phyloP scores from a whole-genome alignment of 92 coral and sea anemone genomes.

The Siderastrea siderea region DNA sequence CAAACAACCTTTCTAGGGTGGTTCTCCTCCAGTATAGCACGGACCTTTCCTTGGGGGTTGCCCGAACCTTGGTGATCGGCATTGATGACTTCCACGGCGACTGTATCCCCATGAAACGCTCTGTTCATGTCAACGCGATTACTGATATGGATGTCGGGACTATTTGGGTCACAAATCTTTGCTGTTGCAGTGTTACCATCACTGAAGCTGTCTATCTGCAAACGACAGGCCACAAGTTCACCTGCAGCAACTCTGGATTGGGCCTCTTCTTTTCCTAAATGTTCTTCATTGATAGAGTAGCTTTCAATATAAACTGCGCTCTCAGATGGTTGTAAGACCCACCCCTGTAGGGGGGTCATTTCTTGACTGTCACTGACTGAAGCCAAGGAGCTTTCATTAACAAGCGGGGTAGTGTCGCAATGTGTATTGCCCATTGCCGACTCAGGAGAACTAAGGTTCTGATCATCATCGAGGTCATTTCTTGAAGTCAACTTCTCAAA shows the following conservation, averaged over 20 bases:
- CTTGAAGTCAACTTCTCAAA: slow-evolving; percentile 72
- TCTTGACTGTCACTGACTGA: not conserved
- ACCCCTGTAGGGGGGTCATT: slow-evolving; percentile 55
- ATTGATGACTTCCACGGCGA: slow-evolving; percentile 79
- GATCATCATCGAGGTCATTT: not conserved
- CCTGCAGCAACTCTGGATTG: slow-evolving; percentile 49
- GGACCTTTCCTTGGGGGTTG: slow-evolving; percentile 81
- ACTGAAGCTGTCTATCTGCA: slow-evolving; percentile 71
- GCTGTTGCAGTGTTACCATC: slow-evolving; percentile 79
- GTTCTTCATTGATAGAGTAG: slow-evolving; percentile 63
- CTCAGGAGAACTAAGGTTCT: not conserved
- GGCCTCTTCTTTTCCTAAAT: slow-evolving; percentile 68
- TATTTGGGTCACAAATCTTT: slow-evolving; percentile 64
- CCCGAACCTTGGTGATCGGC: slow-evolving; percentile 13
- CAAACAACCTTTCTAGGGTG: slow-evolving; percentile 89
- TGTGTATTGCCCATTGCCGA: too few relatives aligned
- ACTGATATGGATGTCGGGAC: slow-evolving; percentile 72
- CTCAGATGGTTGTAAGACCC: slow-evolving; percentile 80
- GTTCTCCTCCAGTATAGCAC: slow-evolving; percentile 72
- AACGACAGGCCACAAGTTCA: slow-evolving; percentile 70
- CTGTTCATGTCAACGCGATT: slow-evolving; percentile 85
- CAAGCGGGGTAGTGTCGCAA: not conserved
- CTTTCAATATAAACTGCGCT: slow-evolving; percentile 71
- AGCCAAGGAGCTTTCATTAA: slow-evolving; percentile 25
- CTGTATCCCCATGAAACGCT: slow-evolving; percentile 88